phyloP scores from a whole-genome alignment of 2,888 invertebrate genomes.

The Monopis laevigella region DNA sequence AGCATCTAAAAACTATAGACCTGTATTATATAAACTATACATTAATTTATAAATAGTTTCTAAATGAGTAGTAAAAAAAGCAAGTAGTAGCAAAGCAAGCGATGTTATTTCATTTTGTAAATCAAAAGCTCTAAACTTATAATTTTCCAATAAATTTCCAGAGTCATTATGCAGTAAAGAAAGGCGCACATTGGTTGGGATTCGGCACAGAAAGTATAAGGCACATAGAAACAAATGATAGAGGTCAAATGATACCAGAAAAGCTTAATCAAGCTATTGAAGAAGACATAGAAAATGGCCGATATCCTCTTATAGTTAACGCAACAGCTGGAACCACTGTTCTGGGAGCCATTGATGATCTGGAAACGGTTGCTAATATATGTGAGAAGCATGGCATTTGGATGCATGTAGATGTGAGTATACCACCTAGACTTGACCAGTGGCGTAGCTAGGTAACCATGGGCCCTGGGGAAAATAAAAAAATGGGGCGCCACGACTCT shows the following conservation, averaged over 20 bases:
- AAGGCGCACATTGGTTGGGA: slow-evolving; percentile 85
- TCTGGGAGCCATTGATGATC: slow-evolving; percentile 82
- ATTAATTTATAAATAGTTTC: no score
- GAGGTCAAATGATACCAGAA: slow-evolving; percentile 72
- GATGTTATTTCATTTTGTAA: no score
- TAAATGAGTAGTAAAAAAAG: no score
- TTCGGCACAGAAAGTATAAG: slow-evolving; percentile 79
- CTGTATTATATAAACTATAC: no score
- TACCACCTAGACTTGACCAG: no score
- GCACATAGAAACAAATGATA: slow-evolving; percentile 71
- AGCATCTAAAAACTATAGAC: no score
- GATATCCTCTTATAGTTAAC: slow-evolving; percentile 74
- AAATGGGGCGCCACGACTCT: no score
- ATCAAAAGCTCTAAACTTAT: neutral
- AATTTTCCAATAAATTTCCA: slow-evolving; percentile 30
- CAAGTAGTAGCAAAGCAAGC: no score
- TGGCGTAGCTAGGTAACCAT: no score
- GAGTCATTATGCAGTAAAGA: slow-evolving; percentile 84
- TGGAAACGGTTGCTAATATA: slow-evolving; percentile 72
- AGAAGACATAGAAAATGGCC: slow-evolving; percentile 47
- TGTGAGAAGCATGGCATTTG: slow-evolving; percentile 76
- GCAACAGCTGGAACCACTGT: slow-evolving; percentile 86
- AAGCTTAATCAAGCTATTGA: slow-evolving; percentile 70
- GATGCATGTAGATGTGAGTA: slow-evolving; percentile 84
- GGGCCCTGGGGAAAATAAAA: no score